These are phyloP conservation scores for Agelas oroides DNA, from an alignment of 37 sponge, comb jelly and placozoan genomes.

Conservation along the genomic window DNA sequence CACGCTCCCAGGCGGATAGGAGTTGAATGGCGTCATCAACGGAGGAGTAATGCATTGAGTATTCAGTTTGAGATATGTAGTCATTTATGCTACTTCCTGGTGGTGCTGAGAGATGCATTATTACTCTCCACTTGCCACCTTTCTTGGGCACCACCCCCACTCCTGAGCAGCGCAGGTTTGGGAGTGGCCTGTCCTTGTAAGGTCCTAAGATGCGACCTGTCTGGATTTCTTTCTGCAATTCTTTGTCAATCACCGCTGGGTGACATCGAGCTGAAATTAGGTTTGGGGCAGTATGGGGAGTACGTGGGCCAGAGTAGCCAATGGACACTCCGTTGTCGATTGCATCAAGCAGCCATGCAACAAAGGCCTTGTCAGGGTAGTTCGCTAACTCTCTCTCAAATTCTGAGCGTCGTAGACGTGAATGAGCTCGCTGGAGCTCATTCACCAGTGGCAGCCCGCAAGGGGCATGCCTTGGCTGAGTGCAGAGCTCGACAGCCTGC, in stretches of 20 bases:
- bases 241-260: too few relatives aligned
- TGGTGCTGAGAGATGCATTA: too few relatives aligned
- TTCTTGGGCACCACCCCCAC: neutral
- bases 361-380: too few relatives aligned
- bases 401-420: conserved; percentile 33
- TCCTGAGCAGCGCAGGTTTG: too few relatives aligned
- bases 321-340: conserved; percentile 20
- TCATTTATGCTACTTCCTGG: too few relatives aligned
- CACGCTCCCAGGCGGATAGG: conserved; percentile 1
- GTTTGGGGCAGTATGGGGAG: too few relatives aligned
- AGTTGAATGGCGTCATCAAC: conserved; percentile 43
- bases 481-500: conserved; percentile 21
- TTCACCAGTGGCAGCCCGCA: neutral
- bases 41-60: neutral
- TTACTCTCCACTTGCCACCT: too few relatives aligned
- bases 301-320: conserved; percentile 28
- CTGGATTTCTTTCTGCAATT: too few relatives aligned
- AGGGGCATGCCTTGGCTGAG: conserved; percentile 24
- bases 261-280: conserved; percentile 41
- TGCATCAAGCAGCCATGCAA: conserved; percentile 24
- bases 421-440: neutral
- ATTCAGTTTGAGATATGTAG: too few relatives aligned
- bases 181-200: too few relatives aligned
- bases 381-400: conserved; percentile 31
- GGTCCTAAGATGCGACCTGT: too few relatives aligned